These are phyloP conservation scores for Scrobipalpa atriplicella DNA, from an alignment of 2,888 invertebrate genomes.

Conservation along the genomic window DNA sequence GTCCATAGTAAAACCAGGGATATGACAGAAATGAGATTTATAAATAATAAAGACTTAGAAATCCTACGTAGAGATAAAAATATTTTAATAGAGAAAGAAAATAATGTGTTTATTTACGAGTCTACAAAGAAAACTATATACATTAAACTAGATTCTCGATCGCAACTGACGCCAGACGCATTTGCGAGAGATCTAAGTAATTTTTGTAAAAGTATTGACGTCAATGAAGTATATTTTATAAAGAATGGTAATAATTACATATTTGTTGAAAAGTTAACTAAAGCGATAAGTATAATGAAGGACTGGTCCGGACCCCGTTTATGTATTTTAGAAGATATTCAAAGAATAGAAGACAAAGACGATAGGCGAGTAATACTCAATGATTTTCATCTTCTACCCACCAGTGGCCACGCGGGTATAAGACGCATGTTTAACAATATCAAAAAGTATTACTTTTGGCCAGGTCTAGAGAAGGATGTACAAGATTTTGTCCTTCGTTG, in stretches of 20 bases:
- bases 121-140: slow-evolving; percentile 19
- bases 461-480: slow-evolving; percentile 34
- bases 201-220: slow-evolving; percentile 30
- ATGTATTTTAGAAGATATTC: slow-evolving; percentile 31
- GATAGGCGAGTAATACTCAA: too few species aligned
- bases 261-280: slow-evolving; percentile 33
- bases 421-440: slow-evolving; percentile 39
- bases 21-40: slow-evolving; percentile 24
- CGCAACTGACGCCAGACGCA: slow-evolving; percentile 29
- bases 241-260: slow-evolving; percentile 32
- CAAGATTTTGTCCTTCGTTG: slow-evolving; percentile 32
- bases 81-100: slow-evolving; percentile 2
- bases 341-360: slow-evolving; percentile 29
- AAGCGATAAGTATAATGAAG: slow-evolving; percentile 31
- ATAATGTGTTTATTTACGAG: slow-evolving; percentile 4
- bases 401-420: slow-evolving; percentile 29
- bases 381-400: slow-evolving; percentile 37
- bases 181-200: slow-evolving; percentile 32
- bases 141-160: slow-evolving; percentile 29
- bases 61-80: background rate
- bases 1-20: slow-evolving; percentile 28
- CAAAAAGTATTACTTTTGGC: slow-evolving; percentile 37
- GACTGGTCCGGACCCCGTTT: slow-evolving; percentile 31
- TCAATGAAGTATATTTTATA: slow-evolving; percentile 31
- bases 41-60: background rate